A percentile compares a stretch with the other conserved stretches of the same genome.
phyloP scores from a whole-genome alignment of 1,140 invertebrate species.

The Phymorhynchus buccinoides region DNA sequence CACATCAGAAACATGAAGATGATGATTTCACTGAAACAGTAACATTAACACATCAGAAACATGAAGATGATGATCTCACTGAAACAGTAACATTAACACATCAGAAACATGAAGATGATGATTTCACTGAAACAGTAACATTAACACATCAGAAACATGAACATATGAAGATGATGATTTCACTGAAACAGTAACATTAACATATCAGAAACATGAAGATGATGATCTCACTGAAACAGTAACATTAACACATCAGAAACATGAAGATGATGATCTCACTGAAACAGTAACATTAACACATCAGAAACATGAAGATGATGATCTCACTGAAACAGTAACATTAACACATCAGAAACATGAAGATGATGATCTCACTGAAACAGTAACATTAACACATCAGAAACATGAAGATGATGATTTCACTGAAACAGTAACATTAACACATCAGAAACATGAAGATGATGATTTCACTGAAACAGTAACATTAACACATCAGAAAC shows the following conservation, averaged over 20 bases:
- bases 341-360: too few relatives aligned
- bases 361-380: neutral
- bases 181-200: too few relatives aligned
- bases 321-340: neutral
- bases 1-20: neutral
- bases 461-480: neutral
- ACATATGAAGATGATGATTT: neutral
- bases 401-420: neutral
- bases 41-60: too few relatives aligned
- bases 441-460: neutral
- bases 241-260: too few relatives aligned
- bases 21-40: neutral
- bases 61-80: neutral
- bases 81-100: too few relatives aligned
- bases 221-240: neutral
- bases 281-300: too few relatives aligned
- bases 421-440: too few relatives aligned
- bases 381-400: too few relatives aligned
- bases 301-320: neutral
- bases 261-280: neutral
- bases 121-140: too few relatives aligned
- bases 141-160: too few relatives aligned
- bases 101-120: neutral
- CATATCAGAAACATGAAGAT: neutral
- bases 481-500: too few relatives aligned